Conservation (phyloP, 2,888 invertebrate genomes). For the Rhagonycha lutea region DNA sequence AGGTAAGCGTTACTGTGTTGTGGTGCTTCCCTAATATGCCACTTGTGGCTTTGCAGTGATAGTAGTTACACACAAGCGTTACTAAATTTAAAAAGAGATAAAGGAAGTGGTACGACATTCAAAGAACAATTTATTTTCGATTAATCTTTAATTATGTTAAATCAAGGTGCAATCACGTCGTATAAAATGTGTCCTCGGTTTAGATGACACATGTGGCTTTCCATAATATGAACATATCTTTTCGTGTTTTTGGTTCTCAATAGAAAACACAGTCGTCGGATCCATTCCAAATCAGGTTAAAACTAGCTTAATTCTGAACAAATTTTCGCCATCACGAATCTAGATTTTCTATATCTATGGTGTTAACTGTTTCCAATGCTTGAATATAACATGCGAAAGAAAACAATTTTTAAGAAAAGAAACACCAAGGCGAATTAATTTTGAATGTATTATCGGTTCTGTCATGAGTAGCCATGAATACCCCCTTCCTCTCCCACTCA, state of each 20-base stretch:
- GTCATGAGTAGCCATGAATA: no score
- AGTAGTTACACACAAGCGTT: background rate
- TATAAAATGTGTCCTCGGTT: background rate
- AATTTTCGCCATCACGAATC: background rate
- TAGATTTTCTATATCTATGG: background rate
- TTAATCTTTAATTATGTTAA: background rate
- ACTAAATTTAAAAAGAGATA: background rate
- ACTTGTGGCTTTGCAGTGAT: background rate
- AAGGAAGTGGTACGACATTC: background rate
- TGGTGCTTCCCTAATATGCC: background rate
- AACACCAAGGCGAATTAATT: no score
- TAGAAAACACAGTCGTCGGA: background rate
- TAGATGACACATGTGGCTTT: background rate
- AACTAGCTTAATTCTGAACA: background rate
- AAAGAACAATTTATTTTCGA: background rate
- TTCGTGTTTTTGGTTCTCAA: background rate
- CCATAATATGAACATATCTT: background rate
- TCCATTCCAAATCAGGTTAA: background rate
- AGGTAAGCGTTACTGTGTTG: constrained; percentile 1
- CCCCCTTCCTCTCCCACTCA: no score
- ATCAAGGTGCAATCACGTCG: background rate
- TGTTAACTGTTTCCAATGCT: background rate
- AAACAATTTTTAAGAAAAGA: no score
- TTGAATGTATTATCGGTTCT: no score
- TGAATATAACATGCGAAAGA: no score